Evolutionary conservation across 2,888 invertebrate genomes (phyloP).

Genomic region (Anticlea derivata): DNA sequence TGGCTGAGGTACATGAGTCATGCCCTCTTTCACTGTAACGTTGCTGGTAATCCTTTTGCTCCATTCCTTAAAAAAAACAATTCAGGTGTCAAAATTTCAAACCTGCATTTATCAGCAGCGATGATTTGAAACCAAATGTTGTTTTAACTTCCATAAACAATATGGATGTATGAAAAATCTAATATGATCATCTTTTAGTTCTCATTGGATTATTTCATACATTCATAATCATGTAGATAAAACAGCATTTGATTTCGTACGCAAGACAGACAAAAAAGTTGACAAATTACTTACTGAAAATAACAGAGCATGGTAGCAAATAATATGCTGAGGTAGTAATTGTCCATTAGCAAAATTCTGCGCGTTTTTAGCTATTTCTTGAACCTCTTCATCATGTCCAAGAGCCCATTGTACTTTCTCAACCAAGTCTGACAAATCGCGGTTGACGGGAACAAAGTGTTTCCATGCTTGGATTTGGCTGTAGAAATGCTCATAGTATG

Average conservation of each 20-base stretch:
- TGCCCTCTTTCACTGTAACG: conserved; percentile 53
- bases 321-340: conserved; percentile 92
- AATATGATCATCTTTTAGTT: too few species aligned
- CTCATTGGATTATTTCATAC: too few species aligned
- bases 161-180: too few species aligned
- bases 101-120: too few species aligned
- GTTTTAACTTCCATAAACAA: too few species aligned
- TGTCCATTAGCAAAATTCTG: conserved; percentile 89
- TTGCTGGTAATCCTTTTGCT: conserved; percentile 85
- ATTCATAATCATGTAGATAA: too few species aligned
- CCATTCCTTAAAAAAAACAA: conserved; percentile 85
- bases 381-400: conserved; percentile 87
- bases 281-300: conserved; percentile 69
- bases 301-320: conserved; percentile 92
- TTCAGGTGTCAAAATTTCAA: too few species aligned
- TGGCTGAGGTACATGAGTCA: conserved; percentile 69
- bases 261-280: too few species aligned
- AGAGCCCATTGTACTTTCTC: conserved; percentile 91
- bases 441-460: conserved; percentile 93
- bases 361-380: conserved; percentile 86
- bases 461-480: conserved; percentile 87
- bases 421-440: conserved; percentile 91
- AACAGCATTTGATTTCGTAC: too few species aligned
- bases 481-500: conserved; percentile 98
- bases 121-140: too few species aligned